Conservation (phyloP, 92 coral and sea anemone species). For the Heliopora coerulea region DNA sequence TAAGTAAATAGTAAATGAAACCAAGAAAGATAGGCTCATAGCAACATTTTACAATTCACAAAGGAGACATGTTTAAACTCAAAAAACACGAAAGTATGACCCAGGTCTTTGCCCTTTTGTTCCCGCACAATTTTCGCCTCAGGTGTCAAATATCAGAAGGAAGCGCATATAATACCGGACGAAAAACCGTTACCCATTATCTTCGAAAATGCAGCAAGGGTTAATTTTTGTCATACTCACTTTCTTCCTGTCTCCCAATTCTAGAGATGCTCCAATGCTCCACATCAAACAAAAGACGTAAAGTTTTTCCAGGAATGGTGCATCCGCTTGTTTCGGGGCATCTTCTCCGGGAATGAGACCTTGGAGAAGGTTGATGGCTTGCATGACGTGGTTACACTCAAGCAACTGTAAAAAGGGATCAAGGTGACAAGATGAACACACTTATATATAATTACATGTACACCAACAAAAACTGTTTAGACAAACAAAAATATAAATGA, state of each 20-base stretch:
- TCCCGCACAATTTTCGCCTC: too few relatives aligned
- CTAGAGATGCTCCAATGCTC: conserved; percentile 97
- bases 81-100: too few relatives aligned
- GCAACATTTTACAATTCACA: too few relatives aligned
- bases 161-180: too few relatives aligned
- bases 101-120: too few relatives aligned
- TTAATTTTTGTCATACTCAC: conserved; percentile 22
- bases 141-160: too few relatives aligned
- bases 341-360: conserved; percentile 98
- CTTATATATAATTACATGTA: neutral
- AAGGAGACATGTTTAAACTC: too few relatives aligned
- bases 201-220: neutral
- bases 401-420: conserved; percentile 58
- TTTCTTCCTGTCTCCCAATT: conserved; percentile 84
- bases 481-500: neutral
- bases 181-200: neutral
- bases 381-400: conserved; percentile 97
- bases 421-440: neutral
- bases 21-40: too few relatives aligned
- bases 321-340: conserved; percentile 91
- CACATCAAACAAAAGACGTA: conserved; percentile 95
- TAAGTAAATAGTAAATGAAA: conserved; percentile 25
- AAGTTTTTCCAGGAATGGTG: conserved; percentile 77
- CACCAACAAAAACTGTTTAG: neutral
- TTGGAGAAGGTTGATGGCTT: conserved; percentile 84